Base-by-base conservation (phyloP, 2,888 invertebrate genomes). In the Synergus umbraculus region DNA sequence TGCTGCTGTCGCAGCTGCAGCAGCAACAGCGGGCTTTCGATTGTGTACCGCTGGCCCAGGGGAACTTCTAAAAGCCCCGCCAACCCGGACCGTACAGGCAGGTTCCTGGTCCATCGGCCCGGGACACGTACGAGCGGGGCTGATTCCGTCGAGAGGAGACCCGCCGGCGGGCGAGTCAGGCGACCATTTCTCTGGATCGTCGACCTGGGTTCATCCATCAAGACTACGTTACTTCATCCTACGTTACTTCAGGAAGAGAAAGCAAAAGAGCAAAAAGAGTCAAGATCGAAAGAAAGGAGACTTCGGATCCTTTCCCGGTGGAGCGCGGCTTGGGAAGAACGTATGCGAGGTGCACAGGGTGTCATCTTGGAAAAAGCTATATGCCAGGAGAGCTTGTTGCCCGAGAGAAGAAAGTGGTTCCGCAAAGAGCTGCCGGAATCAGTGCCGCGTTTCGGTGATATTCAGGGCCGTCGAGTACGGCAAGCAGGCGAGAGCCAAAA, bases 51-150 rank as follows among this genome's bases (percentile, higher is more conserved):
- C 83, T 87, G 86, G 83, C 84, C 83, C 88, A 87, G 89, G 89
- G 89, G 89, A 88, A 90, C 88, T 89, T 86, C 87, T 88, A 88
- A 89, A 87, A 85, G 88, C 87, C 88, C 88, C 88, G 89, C 88
- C 86, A 85, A 85, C 85, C 87, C 86, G 87, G 86, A 84, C 83
- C 86, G 85, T 82, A 83, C 87, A 84, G 85, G 86, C 86, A 82
- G 82, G 82, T 84, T 84, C 86, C 86, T 86, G 89, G 88, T 86
- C 87, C 79, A 83, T 81, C 83, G 88, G 87, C 84, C 88, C 87
- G 89, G 89, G 89, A 88, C 83, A 86, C 83, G 86, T 85, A 86
- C 87, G 86, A 87, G 89, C 88, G 88, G 89, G 88, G 89, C 88
- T 88, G 88, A 89, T 86, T 85, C 83, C 85, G 86, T 84, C 84